Evolutionary conservation across 2,797 vertebrate genomes (phyloP).

Genomic region (Natrix natrix): DNA sequence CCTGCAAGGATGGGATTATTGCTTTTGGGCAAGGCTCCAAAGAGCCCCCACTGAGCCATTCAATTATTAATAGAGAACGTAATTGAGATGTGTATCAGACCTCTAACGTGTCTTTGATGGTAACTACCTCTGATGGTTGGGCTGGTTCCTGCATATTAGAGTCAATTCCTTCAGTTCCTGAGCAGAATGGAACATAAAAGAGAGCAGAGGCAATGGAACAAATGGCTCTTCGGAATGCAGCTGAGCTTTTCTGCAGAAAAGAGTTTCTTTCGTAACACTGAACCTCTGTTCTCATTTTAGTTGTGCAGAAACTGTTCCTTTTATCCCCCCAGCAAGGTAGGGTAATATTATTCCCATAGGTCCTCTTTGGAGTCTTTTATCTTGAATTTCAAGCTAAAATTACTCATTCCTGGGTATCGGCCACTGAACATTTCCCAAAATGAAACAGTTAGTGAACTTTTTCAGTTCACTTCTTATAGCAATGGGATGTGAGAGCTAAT

Average conservation of each 20-base stretch:
- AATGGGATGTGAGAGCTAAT: too few relatives aligned
- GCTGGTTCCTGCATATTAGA: neutral
- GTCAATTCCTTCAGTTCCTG: neutral
- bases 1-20: slow-evolving; percentile 41
- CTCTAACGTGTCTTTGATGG: neutral
- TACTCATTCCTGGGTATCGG: neutral
- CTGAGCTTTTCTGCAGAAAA: neutral
- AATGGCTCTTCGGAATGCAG: neutral
- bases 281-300: neutral
- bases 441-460: too few relatives aligned
- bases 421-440: too few relatives aligned
- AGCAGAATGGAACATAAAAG: neutral
- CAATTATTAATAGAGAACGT: slow-evolving; percentile 45
- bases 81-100: slow-evolving; percentile 20
- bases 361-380: neutral
- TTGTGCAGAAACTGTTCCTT: neutral
- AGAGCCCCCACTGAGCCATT: slow-evolving; percentile 51
- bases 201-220: neutral
- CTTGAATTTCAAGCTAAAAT: neutral
- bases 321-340: neutral
- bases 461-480: too few relatives aligned
- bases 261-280: neutral
- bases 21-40: slow-evolving; percentile 36
- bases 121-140: neutral
- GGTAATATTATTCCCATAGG: neutral